Conservation (phyloP, 37 sponge, comb jelly and placozoan species). For the Amphimedon queenslandica region DNA sequence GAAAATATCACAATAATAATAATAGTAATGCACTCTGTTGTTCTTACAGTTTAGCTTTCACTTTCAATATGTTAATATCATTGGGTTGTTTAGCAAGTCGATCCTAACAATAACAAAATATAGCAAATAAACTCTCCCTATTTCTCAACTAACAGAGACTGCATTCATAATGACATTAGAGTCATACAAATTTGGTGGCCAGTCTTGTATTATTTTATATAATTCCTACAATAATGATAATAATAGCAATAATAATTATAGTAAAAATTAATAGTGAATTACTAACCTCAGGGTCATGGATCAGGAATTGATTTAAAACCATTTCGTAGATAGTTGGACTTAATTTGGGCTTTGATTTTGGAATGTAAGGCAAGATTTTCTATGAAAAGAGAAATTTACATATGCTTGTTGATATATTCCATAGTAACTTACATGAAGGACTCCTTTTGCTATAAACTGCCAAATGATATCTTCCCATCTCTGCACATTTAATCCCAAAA, state of each 20-base stretch:
- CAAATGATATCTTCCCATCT: constrained; percentile 64
- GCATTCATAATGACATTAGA: constrained; percentile 59
- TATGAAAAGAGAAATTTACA: not conserved
- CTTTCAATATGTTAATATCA: constrained; percentile 49
- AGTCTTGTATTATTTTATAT: constrained; percentile 47
- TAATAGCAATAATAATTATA: not conserved
- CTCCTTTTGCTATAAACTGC: constrained; percentile 46
- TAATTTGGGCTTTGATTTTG: constrained; percentile 42
- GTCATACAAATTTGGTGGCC: constrained; percentile 78
- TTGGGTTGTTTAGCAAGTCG: constrained; percentile 2
- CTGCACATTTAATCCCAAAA: constrained; percentile 21
- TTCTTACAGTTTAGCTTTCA: constrained; percentile 67
- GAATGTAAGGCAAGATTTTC: constrained; percentile 76
- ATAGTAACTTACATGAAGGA: constrained; percentile 29
- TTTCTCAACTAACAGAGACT: constrained; percentile 51
- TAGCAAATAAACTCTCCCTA: not conserved
- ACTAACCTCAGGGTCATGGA: constrained; percentile 40
- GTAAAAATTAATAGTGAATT: too few species aligned
- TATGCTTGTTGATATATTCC: not conserved
- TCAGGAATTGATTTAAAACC: constrained; percentile 65
- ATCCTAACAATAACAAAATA: constrained; percentile 7
- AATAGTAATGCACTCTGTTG: not conserved
- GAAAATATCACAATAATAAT: not conserved
- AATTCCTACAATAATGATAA: constrained; percentile 29
- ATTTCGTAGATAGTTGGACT: constrained; percentile 67